Conservation (phyloP, 2,797 vertebrate species). For the Mycteria americana region DNA sequence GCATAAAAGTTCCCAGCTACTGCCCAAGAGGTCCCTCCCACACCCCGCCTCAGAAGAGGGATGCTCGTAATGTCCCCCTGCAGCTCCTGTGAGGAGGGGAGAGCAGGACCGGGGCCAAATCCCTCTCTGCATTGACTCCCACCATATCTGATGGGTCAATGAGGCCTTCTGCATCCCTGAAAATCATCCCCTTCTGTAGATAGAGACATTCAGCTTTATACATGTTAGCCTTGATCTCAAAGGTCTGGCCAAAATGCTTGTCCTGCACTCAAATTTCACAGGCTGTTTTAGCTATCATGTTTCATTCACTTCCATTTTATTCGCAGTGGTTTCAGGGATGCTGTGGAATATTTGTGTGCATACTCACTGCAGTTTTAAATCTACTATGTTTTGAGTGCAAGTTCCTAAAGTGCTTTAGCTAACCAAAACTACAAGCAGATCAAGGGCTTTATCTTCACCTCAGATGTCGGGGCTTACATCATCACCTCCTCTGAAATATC, state of each 20-base stretch:
- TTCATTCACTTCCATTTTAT: not conserved
- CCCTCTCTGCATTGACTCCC: not conserved
- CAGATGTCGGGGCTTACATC: not conserved
- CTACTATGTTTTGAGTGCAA: not conserved
- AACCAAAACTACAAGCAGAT: not conserved
- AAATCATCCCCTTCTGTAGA: not conserved
- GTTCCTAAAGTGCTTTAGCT: not conserved
- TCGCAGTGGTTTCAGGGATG: not conserved
- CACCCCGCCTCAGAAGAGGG: not conserved
- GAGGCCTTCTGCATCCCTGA: not conserved
- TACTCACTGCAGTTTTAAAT: not conserved
- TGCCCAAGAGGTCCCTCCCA: not conserved
- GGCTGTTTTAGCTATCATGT: not conserved
- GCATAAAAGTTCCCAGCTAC: not conserved
- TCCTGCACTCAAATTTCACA: not conserved
- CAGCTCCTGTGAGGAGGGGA: not conserved
- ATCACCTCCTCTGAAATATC: not conserved
- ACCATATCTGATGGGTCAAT: not conserved
- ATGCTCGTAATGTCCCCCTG: not conserved
- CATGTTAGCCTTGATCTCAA: not conserved
- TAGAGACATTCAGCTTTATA: not conserved
- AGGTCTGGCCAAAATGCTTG: not conserved
- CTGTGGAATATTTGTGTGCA: not conserved
- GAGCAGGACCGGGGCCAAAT: not conserved
- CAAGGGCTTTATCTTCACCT: slow-evolving; percentile 9